A percentile compares a stretch with the other conserved stretches of the same genome.
These are phyloP conservation scores for Allacma fusca DNA, from an alignment of 2,888 invertebrate species.

Conservation along the genomic window DNA sequence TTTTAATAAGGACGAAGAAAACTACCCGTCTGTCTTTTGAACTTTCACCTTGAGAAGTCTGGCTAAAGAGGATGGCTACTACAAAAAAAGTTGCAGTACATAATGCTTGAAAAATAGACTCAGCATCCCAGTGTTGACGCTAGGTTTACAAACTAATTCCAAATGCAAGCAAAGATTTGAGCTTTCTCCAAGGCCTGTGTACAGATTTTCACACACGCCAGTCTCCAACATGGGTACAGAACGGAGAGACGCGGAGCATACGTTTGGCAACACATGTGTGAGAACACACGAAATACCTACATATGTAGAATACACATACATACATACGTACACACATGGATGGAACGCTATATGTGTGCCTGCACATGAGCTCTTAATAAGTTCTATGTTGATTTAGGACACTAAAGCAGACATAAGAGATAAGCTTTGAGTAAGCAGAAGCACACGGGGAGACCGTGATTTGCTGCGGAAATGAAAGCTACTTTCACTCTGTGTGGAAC, in stretches of 20 bases:
- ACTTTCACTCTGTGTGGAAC: not conserved
- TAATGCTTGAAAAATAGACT: too few relatives aligned
- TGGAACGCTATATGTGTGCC: not conserved
- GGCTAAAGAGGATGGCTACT: not conserved
- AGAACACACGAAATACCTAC: too few relatives aligned
- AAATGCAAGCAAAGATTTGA: not conserved
- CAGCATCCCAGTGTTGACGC: not conserved
- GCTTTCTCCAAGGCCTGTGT: not conserved
- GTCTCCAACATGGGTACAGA: not conserved
- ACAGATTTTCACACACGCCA: too few relatives aligned
- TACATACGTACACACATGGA: not conserved
- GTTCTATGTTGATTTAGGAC: constrained; percentile 2
- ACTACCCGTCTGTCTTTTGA: too few relatives aligned
- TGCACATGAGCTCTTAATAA: constrained; percentile 4
- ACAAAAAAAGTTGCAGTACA: too few relatives aligned
- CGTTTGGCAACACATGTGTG: not conserved
- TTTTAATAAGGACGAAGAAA: too few relatives aligned
- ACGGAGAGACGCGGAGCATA: not conserved
- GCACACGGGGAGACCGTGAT: not conserved
- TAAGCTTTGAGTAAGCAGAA: constrained; percentile 16
- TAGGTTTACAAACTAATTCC: not conserved
- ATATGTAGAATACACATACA: not conserved
- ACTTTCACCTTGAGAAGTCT: not conserved
- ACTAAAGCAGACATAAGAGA: constrained; percentile 12
- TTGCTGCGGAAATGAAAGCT: not conserved